Conservation (phyloP, 92 coral and sea anemone genomes). For the Bergia puertoricense region DNA sequence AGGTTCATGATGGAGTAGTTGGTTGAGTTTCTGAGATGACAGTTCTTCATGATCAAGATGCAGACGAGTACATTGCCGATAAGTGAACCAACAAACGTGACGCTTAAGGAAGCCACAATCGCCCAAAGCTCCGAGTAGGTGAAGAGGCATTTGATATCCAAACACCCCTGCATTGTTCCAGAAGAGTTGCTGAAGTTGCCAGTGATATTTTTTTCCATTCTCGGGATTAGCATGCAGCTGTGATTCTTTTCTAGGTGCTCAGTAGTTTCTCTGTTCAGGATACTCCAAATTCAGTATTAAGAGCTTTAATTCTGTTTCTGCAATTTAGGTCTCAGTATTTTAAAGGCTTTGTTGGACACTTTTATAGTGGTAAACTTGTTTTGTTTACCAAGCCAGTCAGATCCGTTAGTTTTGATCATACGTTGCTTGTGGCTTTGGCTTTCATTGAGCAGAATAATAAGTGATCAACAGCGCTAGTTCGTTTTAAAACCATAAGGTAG, state of each 20-base stretch:
- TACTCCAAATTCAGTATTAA: not conserved
- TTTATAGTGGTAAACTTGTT: not conserved
- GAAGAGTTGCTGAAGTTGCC: not conserved
- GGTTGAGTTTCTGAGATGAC: slow-evolving; percentile 65
- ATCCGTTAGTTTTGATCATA: not conserved
- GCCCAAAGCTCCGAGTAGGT: slow-evolving; percentile 54
- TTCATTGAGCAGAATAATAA: not conserved
- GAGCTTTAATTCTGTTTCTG: not conserved
- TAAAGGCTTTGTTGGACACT: not conserved
- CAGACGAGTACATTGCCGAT: slow-evolving; percentile 66
- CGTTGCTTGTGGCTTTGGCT: not conserved
- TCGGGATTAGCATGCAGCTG: too few species aligned
- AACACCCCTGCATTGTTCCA: slow-evolving; percentile 25
- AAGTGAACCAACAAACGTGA: slow-evolving; percentile 59
- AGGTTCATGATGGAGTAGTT: slow-evolving; percentile 75
- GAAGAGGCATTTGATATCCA: slow-evolving; percentile 60
- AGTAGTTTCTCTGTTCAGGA: not conserved
- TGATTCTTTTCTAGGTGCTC: not conserved
- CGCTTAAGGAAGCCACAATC: slow-evolving; percentile 44
- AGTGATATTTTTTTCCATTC: not conserved
- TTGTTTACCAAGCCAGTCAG: not conserved
- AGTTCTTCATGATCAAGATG: slow-evolving; percentile 56
- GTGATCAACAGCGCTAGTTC: not conserved
- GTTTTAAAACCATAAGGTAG: not conserved
- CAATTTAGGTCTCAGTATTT: not conserved